Evolutionary conservation across 2,797 vertebrate species (phyloP).

Genomic region (Myotis daubentonii): DNA sequence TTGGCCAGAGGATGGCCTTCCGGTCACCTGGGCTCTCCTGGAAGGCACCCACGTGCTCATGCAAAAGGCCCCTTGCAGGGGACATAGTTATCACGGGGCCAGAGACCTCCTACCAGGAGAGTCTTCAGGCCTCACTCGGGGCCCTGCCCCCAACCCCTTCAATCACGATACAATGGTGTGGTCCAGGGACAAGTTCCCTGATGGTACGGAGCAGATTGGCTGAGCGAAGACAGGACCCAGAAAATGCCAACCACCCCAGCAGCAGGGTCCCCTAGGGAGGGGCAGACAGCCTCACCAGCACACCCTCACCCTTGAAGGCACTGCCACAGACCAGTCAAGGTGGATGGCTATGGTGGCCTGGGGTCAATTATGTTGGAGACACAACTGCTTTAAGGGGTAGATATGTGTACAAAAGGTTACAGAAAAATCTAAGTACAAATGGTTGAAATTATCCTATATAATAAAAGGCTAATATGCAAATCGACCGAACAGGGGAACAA

Average conservation of each 20-base stretch:
- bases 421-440: background rate
- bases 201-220: background rate
- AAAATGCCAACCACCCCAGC: background rate
- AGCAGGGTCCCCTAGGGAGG: background rate
- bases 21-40: background rate
- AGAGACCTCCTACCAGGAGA: background rate
- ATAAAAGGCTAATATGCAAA: no score
- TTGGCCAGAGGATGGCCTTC: background rate
- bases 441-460: background rate
- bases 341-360: fast-evolving
- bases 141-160: background rate
- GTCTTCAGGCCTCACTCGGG: background rate
- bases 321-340: fast-evolving
- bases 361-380: background rate
- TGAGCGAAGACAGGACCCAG: background rate
- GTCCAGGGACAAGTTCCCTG: background rate
- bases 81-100: background rate
- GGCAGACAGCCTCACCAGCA: background rate
- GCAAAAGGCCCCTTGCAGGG: background rate
- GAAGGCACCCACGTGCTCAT: fast-evolving
- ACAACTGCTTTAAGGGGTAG: background rate
- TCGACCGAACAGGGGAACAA: no score
- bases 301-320: background rate
- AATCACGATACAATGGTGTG: fast-evolving
- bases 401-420: background rate